Conservation (phyloP, 2,888 invertebrate genomes). For the Corythucha ciliata region DNA sequence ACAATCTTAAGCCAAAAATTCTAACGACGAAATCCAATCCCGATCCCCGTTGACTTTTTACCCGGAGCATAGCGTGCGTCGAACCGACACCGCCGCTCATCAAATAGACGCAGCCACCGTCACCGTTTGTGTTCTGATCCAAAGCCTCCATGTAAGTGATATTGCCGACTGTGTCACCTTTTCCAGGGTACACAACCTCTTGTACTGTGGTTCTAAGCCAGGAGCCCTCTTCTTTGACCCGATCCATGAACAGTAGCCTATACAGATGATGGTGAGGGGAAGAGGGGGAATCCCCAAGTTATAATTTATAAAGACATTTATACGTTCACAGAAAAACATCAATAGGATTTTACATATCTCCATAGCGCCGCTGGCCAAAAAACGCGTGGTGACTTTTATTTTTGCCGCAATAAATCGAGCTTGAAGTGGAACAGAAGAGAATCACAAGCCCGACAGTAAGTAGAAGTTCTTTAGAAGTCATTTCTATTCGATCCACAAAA, state of each 20-base stretch:
- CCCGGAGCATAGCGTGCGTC: neutral
- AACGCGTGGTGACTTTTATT: conserved; percentile 14
- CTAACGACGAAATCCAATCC: neutral
- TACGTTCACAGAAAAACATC: neutral
- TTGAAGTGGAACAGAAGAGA: too few species aligned
- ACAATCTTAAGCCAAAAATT: neutral
- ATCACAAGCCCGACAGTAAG: too few species aligned
- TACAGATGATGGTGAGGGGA: too few species aligned
- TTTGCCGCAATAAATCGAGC: conserved; percentile 13
- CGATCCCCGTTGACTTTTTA: neutral
- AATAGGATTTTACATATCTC: neutral
- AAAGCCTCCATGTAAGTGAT: conserved; percentile 2
- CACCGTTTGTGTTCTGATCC: neutral
- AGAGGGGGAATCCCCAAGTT: neutral
- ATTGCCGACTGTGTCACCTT: neutral
- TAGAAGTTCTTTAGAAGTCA: too few species aligned
- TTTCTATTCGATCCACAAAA: too few species aligned
- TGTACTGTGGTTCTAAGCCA: neutral
- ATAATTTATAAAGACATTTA: neutral
- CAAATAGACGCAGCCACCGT: neutral
- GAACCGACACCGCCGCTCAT: neutral
- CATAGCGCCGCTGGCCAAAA: neutral
- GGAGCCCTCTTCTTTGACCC: neutral
- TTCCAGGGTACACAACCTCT: neutral
- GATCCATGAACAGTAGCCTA: neutral